These are phyloP conservation scores for Drosophila truncata DNA, from an alignment of 1,140 invertebrate genomes.

Conservation along the genomic window DNA sequence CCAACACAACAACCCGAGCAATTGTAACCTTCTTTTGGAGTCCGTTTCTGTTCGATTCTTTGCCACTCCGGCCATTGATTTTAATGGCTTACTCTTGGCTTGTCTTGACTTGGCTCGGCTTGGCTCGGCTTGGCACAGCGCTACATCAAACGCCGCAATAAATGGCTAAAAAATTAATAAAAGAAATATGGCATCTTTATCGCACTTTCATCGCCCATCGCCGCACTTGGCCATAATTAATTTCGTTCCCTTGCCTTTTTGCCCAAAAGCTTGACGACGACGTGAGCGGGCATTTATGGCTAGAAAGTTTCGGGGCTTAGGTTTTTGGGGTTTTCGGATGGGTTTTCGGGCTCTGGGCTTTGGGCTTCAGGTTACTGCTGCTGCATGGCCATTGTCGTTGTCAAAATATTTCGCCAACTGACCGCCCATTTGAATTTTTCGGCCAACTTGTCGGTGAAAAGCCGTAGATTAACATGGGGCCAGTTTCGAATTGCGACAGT, in stretches of 20 bases:
- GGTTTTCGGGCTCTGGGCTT: slow-evolving; percentile 29
- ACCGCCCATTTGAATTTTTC: slow-evolving; percentile 74
- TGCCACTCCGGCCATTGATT: slow-evolving; percentile 60
- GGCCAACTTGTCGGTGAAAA: slow-evolving; percentile 41
- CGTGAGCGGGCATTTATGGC: slow-evolving; percentile 69
- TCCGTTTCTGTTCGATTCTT: slow-evolving; percentile 50
- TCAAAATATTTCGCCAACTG: slow-evolving; percentile 76
- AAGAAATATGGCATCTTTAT: slow-evolving; percentile 60
- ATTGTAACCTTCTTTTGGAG: slow-evolving; percentile 60
- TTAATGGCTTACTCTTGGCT: slow-evolving; percentile 63
- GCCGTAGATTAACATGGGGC: slow-evolving; percentile 35
- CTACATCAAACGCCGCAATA: slow-evolving; percentile 41
- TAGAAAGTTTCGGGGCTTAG: slow-evolving; percentile 64
- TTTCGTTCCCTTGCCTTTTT: slow-evolving; percentile 59
- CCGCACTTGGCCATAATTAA: slow-evolving; percentile 78
- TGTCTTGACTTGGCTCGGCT: neutral
- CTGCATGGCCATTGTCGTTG: slow-evolving; percentile 50
- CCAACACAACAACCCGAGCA: slow-evolving; percentile 42
- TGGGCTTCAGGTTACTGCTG: slow-evolving; percentile 1
- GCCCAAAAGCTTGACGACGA: slow-evolving; percentile 39
- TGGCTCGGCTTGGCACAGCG: neutral
- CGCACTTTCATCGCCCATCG: slow-evolving; percentile 74
- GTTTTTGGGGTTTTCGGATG: slow-evolving; percentile 47
- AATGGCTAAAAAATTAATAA: slow-evolving; percentile 70
- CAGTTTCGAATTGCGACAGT: slow-evolving; percentile 23